Evolutionary conservation across 2,888 invertebrate genomes (phyloP), one percentile per base, ranked within the genome.

Genomic region (Therioaphis trifolii): DNA sequence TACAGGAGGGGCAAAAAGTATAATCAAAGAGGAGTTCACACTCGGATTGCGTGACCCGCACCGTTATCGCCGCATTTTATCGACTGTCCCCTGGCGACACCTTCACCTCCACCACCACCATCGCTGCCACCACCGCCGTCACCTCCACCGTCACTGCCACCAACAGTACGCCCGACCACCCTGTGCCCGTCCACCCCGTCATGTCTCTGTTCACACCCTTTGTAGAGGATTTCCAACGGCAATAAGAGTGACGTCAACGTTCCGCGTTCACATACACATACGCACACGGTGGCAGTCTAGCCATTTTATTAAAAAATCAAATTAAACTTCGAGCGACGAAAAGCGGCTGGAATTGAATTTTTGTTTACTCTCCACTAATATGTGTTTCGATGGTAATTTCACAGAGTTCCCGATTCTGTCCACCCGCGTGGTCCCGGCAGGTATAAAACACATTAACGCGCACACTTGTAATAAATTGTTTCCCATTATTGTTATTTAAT

Each of bases 11-110:
- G 61, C 40, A 80, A 72, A 79, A 80, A 82, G 72, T 82, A 74
- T 72, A 74, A 82, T 82, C 80, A 82, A 82, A 82, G 80, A 82
- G 80, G 80, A 82, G 72, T 72, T 80, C 80, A 82, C 72, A 72
- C 80, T 82, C 80, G 72, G 72, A 82, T 82, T 63, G 72, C 80
- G 80, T 82, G 80, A 72, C 80, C 72, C 72, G 72, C 63, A 74
- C 80, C 72, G 80, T 82, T 82, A 72, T 74, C 80, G 72, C 80
- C 63, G 72, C 80, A 63, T 82, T 82, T 82, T 82, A 82, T 82
- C 80, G 80, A 82, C 80, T 82, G 72, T 82, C 80, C 80, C 80
- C 71, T 49, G 80, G 80, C 49, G 80, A 82, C 72, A 82, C 58
- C 80, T 58, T n/a, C 71, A 35, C 79, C 40, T 43, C 27, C 61